phyloP scores from a whole-genome alignment of 1,140 invertebrate genomes.

The Heliconius nattereri region DNA sequence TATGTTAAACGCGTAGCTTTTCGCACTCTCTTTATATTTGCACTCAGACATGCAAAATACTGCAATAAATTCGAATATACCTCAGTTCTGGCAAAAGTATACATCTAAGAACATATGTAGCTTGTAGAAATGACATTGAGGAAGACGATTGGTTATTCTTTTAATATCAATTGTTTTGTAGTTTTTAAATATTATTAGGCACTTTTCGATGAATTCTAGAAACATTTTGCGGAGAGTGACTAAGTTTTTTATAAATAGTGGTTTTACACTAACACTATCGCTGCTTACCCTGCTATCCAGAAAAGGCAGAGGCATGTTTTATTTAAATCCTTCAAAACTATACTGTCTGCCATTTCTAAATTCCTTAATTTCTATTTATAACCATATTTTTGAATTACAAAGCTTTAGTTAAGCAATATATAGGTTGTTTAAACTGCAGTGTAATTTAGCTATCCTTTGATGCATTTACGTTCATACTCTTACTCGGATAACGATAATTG shows the following conservation, averaged over 20 bases:
- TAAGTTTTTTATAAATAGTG: no score
- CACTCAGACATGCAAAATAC: conserved; percentile 42
- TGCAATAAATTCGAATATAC: conserved; percentile 38
- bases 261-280: no score
- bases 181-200: no score
- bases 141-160: no score
- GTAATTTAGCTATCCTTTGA: conserved; percentile 39
- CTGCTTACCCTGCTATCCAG: not conserved
- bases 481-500: conserved; percentile 14
- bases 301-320: not conserved
- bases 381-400: conserved; percentile 39
- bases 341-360: not conserved
- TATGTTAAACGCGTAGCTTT: conserved; percentile 32
- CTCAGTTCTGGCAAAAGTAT: conserved; percentile 39
- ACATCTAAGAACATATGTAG: not conserved
- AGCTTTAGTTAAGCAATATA: conserved; percentile 30
- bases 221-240: no score
- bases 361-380: not conserved
- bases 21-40: conserved; percentile 34
- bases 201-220: no score
- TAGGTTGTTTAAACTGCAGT: conserved; percentile 29
- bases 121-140: not conserved
- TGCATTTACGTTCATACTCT: conserved; percentile 25
- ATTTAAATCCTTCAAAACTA: not conserved
- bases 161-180: no score